Base-by-base conservation (phyloP, 2,888 invertebrate genomes). In the Onthophagus sagittarius region DNA sequence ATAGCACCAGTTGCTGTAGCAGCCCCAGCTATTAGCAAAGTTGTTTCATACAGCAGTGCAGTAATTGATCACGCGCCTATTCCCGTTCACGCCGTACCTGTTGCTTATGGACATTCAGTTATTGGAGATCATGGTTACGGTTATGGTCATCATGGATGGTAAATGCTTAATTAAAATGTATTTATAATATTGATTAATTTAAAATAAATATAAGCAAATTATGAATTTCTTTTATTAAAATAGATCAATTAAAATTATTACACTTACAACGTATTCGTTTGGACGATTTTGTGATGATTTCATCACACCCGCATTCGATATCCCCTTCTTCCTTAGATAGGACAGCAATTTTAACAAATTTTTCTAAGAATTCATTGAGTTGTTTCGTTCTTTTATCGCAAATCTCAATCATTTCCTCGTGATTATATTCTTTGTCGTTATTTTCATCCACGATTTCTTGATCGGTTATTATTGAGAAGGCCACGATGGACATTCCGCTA, bases 81-180 rank as follows among this genome's bases (percentile, higher is more conserved):
- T 23, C 15, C 71, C 5, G 70, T 71, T 11, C 71, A 71, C 65
- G 64, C 71, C 7, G 13, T 63, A n/a, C 71, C 71, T 32, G 62
- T 71, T 14, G 73, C 13, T 62, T 72, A 69, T 65, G 62, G 33
- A 70, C 72, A 74, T 6, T 73, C 75, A n/a, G 72, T 77, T 5
- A 15, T 77, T 31, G 73, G 75, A 53, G 77, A 75, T 64, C 75
- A 75, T 69, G 63, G 70, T 39, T 70, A 75, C 15, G 71, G 72
- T 62, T 33, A 70, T 63, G 72, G 71, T 39, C 69, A 64, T n/a
- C 71, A 74, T 70, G 74, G 70, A 62, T 74, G 72, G 71, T 74
- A 72, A 72, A 71, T 15, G 65, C 13, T 62, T 14, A 71, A 53
- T 73, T 71, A 71, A 23, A 71, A 65, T 73, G 62, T 65, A 62